These are phyloP conservation scores for Scaptomyza flava DNA, from an alignment of 2,888 invertebrate genomes.

Conservation along the genomic window DNA sequence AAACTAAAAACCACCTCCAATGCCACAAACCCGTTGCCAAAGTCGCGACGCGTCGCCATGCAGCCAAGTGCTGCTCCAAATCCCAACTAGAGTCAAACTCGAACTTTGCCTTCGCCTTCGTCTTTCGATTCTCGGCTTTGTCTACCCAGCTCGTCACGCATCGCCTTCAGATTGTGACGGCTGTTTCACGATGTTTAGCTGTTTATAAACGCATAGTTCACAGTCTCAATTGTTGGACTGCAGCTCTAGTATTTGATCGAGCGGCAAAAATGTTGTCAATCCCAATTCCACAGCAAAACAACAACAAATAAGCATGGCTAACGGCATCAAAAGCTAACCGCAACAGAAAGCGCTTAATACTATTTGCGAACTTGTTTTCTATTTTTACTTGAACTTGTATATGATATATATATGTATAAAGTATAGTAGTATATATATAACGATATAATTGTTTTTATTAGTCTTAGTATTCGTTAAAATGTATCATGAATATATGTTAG, in stretches of 20 bases:
- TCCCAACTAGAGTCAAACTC: slow-evolving; percentile 19
- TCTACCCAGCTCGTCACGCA: slow-evolving; percentile 12
- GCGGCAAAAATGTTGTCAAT: slow-evolving; percentile 11
- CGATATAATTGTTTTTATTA: too few species aligned
- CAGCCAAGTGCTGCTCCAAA: slow-evolving; percentile 28
- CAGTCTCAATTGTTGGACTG: slow-evolving; percentile 21
- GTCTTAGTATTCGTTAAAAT: too few species aligned
- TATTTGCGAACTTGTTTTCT: not conserved
- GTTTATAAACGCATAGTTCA: slow-evolving; percentile 18
- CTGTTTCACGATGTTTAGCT: slow-evolving; percentile 14
- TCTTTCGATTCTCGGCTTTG: not conserved
- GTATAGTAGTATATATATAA: too few species aligned
- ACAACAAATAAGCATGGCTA: slow-evolving; percentile 1
- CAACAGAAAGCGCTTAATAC: slow-evolving; percentile 8
- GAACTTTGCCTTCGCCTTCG: slow-evolving; percentile 1
- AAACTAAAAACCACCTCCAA: slow-evolving; percentile 61
- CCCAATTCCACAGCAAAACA: slow-evolving; percentile 1
- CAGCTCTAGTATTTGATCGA: slow-evolving; percentile 27
- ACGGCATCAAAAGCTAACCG: not conserved
- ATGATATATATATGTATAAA: too few species aligned
- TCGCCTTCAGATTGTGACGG: slow-evolving; percentile 32
- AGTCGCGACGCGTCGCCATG: slow-evolving; percentile 7
- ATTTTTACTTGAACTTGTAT: not conserved
- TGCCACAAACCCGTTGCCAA: slow-evolving; percentile 16
- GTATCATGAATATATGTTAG: too few species aligned